Evolutionary conservation across 2,888 invertebrate genomes (phyloP).

Genomic region (Cantharis rustica): DNA sequence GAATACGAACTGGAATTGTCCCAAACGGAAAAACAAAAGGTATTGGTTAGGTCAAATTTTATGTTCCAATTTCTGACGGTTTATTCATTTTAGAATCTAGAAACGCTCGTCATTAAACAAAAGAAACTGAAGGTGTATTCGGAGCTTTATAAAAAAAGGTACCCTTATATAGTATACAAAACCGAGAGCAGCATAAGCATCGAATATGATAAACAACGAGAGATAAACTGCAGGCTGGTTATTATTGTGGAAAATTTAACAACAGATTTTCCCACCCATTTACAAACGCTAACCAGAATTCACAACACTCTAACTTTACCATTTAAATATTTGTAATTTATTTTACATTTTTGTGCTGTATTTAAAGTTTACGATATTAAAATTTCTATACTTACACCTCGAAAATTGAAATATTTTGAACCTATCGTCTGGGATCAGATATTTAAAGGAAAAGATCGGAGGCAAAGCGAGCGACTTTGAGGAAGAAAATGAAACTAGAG

Average conservation of each 20-base stretch:
- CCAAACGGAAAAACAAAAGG: constrained; percentile 15
- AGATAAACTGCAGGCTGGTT: constrained; percentile 63
- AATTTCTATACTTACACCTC: neutral
- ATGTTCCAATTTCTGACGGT: too few relatives aligned
- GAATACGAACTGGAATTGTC: constrained; percentile 7
- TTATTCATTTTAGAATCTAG: constrained; percentile 57
- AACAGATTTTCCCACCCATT: constrained; percentile 66
- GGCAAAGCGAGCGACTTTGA: too few relatives aligned
- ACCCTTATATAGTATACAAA: constrained; percentile 43
- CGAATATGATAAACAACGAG: constrained; percentile 64
- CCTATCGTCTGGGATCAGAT: too few relatives aligned
- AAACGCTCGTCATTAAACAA: constrained; percentile 70
- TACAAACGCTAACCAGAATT: constrained; percentile 55
- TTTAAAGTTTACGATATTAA: neutral
- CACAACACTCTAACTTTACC: constrained; percentile 59
- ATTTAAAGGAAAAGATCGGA: too few relatives aligned
- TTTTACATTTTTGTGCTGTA: neutral
- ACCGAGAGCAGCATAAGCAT: constrained; percentile 58
- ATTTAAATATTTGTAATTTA: neutral
- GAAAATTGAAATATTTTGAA: neutral
- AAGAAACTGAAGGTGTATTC: constrained; percentile 67
- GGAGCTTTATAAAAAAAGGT: constrained; percentile 56
- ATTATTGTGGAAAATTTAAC: constrained; percentile 63
- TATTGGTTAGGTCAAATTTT: neutral
- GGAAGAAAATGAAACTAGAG: too few relatives aligned